These are phyloP conservation scores for Dolichoris vasculosae DNA, from an alignment of 1,140 invertebrate species.

Conservation along the genomic window DNA sequence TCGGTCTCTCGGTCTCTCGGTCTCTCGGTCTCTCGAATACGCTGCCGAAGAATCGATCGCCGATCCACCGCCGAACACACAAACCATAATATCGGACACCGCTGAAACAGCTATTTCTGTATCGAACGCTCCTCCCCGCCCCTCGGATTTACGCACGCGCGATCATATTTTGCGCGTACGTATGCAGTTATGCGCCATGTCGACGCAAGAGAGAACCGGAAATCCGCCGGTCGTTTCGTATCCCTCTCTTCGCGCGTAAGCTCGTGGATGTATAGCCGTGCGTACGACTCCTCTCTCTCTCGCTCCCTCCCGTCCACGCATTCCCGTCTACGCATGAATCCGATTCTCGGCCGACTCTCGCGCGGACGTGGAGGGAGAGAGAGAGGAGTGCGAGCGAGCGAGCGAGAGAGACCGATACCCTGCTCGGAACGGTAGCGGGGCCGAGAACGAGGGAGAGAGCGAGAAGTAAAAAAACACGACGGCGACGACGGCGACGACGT, in stretches of 20 bases:
- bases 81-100: background rate
- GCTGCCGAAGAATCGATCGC: too few species aligned
- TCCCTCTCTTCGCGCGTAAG: background rate
- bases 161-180: background rate
- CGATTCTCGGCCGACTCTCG: background rate
- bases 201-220: slow-evolving; percentile 19
- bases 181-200: background rate
- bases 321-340: background rate
- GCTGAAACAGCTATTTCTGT: background rate
- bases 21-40: too few species aligned
- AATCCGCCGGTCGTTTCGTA: slow-evolving; percentile 24
- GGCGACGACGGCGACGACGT: slow-evolving; percentile 28
- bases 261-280: background rate
- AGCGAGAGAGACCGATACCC: background rate
- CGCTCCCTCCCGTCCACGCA: background rate
- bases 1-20: too few species aligned
- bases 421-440: too few species aligned
- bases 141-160: too few species aligned
- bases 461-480: slow-evolving; percentile 30
- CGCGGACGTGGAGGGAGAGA: background rate
- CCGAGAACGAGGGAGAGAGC: background rate
- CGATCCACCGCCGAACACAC: too few species aligned
- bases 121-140: background rate
- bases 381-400: background rate
- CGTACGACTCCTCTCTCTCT: background rate